Conservation (phyloP, 2,797 vertebrate genomes). For the Sciurus vulgaris region DNA sequence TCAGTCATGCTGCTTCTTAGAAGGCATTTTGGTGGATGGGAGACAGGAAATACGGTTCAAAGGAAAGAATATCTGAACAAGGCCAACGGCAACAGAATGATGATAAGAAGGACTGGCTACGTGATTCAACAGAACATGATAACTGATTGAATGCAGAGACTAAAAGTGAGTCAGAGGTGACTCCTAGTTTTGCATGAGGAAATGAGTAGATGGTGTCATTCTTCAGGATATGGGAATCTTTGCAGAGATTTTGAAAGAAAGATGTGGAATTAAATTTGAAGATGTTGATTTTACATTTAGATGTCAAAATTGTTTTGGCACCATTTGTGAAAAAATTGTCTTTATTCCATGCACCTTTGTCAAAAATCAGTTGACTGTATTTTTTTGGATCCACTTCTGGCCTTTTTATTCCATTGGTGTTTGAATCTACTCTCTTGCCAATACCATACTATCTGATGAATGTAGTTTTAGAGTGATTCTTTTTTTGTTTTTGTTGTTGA, state of each 20-base stretch:
- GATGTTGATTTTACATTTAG: neutral
- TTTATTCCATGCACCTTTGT: neutral
- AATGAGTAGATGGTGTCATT: neutral
- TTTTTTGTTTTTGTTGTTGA: neutral
- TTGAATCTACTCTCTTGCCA: neutral
- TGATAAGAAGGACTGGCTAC: neutral
- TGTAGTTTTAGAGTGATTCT: neutral
- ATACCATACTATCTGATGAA: neutral
- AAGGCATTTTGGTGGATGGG: neutral
- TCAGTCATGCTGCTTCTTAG: neutral
- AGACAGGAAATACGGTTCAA: neutral
- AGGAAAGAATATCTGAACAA: neutral
- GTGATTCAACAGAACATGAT: neutral
- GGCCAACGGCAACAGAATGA: neutral
- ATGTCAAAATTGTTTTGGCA: neutral
- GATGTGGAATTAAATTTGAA: neutral
- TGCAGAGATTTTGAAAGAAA: neutral
- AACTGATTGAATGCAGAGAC: neutral
- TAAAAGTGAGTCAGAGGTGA: slow-evolving; percentile 23
- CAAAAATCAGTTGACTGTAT: neutral
- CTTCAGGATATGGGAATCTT: neutral
- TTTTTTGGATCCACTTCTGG: neutral
- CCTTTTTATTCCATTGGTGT: slow-evolving; percentile 13
- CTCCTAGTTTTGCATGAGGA: neutral
- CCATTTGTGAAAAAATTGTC: neutral